Evolutionary conservation across 2,888 invertebrate genomes (phyloP).

Genomic region (Synanthedon formicaeformis): DNA sequence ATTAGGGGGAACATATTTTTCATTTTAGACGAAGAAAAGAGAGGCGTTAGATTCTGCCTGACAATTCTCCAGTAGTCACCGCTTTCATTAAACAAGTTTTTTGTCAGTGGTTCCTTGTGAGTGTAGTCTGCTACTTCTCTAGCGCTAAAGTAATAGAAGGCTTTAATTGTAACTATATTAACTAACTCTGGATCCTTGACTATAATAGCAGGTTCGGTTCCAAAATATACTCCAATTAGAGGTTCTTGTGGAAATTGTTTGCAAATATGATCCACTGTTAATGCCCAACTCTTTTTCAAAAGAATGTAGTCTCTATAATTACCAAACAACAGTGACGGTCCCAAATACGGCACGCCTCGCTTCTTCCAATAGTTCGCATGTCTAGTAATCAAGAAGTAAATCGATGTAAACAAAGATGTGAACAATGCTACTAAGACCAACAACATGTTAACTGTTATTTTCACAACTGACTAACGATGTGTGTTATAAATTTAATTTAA

Average conservation of each 20-base stretch:
- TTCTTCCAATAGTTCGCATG: constrained; percentile 35
- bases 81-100: constrained; percentile 7
- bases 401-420: not conserved
- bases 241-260: constrained; percentile 11
- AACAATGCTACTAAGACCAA: no score
- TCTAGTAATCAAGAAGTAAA: constrained; percentile 5
- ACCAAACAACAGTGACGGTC: constrained; percentile 17
- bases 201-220: constrained; percentile 13
- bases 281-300: constrained; percentile 6
- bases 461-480: no score
- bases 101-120: constrained; percentile 4
- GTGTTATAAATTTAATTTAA: no score
- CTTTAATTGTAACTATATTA: constrained; percentile 12
- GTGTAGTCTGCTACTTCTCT: constrained; percentile 10
- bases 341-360: constrained; percentile 22
- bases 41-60: constrained; percentile 14
- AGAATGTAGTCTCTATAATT: constrained; percentile 10
- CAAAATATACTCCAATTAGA: constrained; percentile 13
- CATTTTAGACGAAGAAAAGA: constrained; percentile 12
- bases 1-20: constrained; percentile 17
- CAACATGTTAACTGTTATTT: no score
- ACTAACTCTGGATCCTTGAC: constrained; percentile 13
- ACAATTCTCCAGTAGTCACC: constrained; percentile 14
- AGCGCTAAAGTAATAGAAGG: constrained; percentile 15
- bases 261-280: constrained; percentile 8